Conservation (phyloP, 2,888 invertebrate genomes). For the Zelleria hepariella region DNA sequence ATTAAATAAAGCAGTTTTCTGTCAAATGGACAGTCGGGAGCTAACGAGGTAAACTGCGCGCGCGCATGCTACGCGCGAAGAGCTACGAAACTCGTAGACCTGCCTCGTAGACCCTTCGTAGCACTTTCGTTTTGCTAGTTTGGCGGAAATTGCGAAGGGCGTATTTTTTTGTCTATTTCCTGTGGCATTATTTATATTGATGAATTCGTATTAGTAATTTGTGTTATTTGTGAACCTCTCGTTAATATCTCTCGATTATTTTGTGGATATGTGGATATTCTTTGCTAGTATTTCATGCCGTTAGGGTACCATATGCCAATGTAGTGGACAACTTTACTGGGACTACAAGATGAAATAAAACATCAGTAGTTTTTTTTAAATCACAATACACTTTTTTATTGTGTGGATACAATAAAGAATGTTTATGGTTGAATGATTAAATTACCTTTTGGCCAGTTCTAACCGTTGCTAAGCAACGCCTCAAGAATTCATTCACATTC, state of each 20-base stretch:
- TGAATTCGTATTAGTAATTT: too few relatives aligned
- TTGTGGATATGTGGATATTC: too few relatives aligned
- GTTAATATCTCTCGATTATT: too few relatives aligned
- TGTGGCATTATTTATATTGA: neutral
- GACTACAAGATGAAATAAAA: too few relatives aligned
- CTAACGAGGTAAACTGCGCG: conserved; percentile 1
- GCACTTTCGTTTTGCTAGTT: conserved; percentile 4
- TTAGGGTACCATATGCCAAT: too few relatives aligned
- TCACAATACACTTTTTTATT: too few relatives aligned
- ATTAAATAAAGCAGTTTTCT: neutral
- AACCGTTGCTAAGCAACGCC: neutral
- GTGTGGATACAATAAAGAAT: too few relatives aligned
- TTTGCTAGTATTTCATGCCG: too few relatives aligned
- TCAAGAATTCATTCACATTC: conserved; percentile 36
- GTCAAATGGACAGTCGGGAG: neutral
- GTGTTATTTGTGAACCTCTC: too few relatives aligned
- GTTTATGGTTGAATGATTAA: too few relatives aligned
- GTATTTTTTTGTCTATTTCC: neutral
- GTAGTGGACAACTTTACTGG: too few relatives aligned
- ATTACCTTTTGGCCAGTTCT: neutral
- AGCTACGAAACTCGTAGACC: conserved; percentile 57
- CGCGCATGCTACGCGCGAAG: conserved; percentile 22
- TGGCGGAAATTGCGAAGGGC: neutral
- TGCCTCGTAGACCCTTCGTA: conserved; percentile 18
- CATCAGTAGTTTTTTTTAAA: too few relatives aligned